phyloP scores from a whole-genome alignment of 2,113 vertebrate genomes.

The Chrysemys picta region DNA sequence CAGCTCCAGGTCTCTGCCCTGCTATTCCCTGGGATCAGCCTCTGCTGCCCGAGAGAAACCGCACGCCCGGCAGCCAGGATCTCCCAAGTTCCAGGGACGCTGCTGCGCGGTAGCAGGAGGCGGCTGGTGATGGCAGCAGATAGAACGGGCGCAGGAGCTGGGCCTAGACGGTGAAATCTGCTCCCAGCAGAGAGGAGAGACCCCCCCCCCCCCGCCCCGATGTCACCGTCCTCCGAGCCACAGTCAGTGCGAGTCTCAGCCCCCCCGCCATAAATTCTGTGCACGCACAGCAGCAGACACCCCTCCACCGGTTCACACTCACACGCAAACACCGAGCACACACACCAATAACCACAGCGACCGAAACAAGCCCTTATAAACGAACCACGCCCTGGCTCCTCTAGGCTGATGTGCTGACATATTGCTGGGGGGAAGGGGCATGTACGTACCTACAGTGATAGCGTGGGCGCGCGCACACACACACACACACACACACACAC shows the following conservation, averaged over 20 bases:
- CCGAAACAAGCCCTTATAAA: background rate
- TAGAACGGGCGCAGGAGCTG: no score
- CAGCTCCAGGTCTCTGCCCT: background rate
- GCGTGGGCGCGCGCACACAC: no score
- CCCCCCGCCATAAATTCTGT: background rate
- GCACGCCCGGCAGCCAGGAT: background rate
- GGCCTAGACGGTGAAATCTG: background rate
- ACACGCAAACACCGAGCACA: background rate
- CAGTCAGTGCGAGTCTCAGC: no score
- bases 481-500: no score
- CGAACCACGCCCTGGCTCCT: background rate
- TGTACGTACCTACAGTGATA: background rate
- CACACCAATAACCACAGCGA: background rate
- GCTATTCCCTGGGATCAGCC: background rate
- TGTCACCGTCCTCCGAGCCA: background rate
- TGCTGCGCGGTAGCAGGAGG: background rate
- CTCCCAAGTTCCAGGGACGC: background rate
- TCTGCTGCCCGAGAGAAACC: background rate
- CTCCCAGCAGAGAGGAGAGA: background rate
- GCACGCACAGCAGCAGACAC: background rate
- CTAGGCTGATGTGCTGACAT: background rate
- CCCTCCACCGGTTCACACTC: background rate
- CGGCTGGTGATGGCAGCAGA: background rate
- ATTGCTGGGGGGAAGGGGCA: background rate
- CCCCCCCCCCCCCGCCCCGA: background rate